phyloP scores from a whole-genome alignment of 2,797 vertebrate species.

The Lycodopsis pacificus region DNA sequence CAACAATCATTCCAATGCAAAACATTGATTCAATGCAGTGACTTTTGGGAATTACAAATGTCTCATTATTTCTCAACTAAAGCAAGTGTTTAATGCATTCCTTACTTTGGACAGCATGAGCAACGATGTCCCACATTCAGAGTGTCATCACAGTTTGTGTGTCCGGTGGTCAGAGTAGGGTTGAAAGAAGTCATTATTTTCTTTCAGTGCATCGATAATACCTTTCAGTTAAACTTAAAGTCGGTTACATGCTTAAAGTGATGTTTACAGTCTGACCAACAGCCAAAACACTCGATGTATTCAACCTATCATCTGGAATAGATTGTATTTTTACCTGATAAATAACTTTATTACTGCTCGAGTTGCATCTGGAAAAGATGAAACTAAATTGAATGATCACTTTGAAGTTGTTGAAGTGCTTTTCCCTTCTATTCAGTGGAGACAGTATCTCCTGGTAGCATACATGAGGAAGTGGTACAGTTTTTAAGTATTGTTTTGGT shows the following conservation, averaged over 20 bases:
- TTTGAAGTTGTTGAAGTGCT: neutral
- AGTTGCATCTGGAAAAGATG: neutral
- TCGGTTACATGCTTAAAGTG: conserved; percentile 2
- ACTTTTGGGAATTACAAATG: conserved; percentile 38
- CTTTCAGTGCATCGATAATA: neutral
- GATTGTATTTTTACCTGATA: neutral
- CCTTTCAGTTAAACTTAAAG: neutral
- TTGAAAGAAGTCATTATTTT: neutral
- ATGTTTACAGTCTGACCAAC: conserved; percentile 11
- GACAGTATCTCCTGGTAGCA: neutral
- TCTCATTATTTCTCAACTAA: conserved; percentile 9
- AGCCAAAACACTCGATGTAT: neutral
- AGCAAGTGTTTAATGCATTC: neutral
- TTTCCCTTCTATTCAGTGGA: neutral
- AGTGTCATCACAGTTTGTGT: conserved; percentile 13
- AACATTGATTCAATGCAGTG: conserved; percentile 24
- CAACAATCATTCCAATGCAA: conserved; percentile 50
- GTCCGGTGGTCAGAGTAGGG: conserved; percentile 7
- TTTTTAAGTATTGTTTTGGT: conserved; percentile 39
- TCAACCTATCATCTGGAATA: neutral
- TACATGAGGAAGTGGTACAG: neutral
- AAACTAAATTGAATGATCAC: neutral
- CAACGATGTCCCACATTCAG: neutral
- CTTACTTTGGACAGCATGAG: neutral
- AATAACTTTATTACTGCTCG: neutral